Conservation (phyloP, 2,888 invertebrate species). For the Drosophila emarginata region DNA sequence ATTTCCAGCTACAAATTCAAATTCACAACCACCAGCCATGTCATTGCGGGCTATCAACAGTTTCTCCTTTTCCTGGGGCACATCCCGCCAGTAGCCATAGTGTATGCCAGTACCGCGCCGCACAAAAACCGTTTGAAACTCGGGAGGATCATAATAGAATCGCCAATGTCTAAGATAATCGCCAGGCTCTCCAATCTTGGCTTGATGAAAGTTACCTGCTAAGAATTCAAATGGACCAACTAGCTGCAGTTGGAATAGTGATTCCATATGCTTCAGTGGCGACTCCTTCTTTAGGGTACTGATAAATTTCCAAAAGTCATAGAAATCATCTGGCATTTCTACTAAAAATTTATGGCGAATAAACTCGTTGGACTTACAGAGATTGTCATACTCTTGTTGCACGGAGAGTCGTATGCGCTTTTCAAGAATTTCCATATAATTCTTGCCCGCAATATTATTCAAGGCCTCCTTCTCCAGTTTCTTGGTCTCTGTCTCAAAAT, state of each 20-base stretch:
- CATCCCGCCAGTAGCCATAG: conserved; percentile 95
- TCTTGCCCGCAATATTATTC: conserved; percentile 73
- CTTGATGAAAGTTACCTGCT: conserved; percentile 84
- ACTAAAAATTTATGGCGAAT: conserved; percentile 90
- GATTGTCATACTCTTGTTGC: conserved; percentile 82
- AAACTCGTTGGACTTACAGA: conserved; percentile 83
- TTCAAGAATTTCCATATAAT: conserved; percentile 75
- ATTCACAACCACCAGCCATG: conserved; percentile 86
- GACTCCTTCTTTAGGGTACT: conserved; percentile 83
- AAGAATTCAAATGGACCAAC: conserved; percentile 95
- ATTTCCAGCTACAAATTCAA: conserved; percentile 86
- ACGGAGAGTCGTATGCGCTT: conserved; percentile 76
- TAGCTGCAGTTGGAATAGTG: conserved; percentile 86
- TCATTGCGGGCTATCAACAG: conserved; percentile 90
- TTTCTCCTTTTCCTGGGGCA: conserved; percentile 88
- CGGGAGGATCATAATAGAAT: conserved; percentile 96
- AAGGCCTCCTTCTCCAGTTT: conserved; percentile 69
- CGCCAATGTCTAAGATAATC: conserved; percentile 93
- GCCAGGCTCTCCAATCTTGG: conserved; percentile 84
- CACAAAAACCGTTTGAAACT: conserved; percentile 92
- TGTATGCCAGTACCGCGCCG: conserved; percentile 89
- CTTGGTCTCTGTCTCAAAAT: conserved; percentile 58
- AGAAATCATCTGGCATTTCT: conserved; percentile 96
- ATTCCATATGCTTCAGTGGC: conserved; percentile 86
- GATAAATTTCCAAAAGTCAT: conserved; percentile 91